Conservation (phyloP, 2,113 vertebrate species). For the Stercorarius parasiticus region DNA sequence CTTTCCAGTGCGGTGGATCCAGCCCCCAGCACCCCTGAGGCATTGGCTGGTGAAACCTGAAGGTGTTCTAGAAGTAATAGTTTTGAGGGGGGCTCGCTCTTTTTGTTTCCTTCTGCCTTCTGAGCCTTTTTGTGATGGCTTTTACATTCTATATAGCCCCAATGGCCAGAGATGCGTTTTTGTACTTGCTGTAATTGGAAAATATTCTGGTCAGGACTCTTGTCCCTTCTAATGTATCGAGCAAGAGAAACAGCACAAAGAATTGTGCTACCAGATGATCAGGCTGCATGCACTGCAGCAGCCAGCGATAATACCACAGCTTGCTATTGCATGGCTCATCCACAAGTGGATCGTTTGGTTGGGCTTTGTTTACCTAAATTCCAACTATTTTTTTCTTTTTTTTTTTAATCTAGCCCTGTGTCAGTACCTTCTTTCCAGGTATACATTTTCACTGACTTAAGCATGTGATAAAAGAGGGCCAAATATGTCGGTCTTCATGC, state of each 20-base stretch:
- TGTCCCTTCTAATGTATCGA: too few species aligned
- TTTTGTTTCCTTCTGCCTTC: neutral
- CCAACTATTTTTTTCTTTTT: neutral
- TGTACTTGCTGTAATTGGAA: neutral
- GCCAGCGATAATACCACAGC: neutral
- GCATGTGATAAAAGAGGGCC: neutral
- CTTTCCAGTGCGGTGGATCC: neutral
- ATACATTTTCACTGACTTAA: neutral
- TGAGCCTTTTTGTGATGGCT: neutral
- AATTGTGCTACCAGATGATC: neutral
- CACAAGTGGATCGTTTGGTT: neutral
- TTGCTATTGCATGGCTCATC: neutral
- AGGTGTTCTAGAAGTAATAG: neutral
- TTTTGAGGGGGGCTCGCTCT: neutral
- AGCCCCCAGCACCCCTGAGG: neutral
- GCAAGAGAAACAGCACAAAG: neutral
- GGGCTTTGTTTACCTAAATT: neutral
- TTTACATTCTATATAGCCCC: neutral
- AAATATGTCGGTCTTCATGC: neutral
- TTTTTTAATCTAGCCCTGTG: neutral
- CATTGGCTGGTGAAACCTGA: rapidly evolving
- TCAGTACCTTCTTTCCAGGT: neutral
- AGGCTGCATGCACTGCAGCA: neutral
- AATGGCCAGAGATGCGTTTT: neutral
- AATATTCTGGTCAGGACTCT: too few species aligned